phyloP scores from a whole-genome alignment of 2,888 invertebrate genomes.

The Hesperia comma region DNA sequence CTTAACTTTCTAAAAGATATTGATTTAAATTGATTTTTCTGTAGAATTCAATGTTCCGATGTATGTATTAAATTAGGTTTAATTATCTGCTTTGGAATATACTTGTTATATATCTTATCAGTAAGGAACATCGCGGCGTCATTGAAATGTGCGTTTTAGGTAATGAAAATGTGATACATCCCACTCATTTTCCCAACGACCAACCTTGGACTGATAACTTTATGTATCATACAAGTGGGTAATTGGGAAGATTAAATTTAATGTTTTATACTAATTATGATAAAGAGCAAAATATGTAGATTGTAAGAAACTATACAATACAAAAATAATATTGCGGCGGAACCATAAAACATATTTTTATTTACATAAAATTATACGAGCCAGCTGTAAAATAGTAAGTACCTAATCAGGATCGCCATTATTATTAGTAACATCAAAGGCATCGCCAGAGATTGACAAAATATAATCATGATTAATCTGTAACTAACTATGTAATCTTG shows the following conservation, averaged over 20 bases:
- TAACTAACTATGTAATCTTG: too few species aligned
- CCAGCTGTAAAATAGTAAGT: too few species aligned
- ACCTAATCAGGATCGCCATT: too few species aligned
- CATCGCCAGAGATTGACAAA: too few species aligned
- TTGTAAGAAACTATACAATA: neutral
- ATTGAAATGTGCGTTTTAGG: neutral
- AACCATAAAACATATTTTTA: too few species aligned
- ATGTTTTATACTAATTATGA: neutral
- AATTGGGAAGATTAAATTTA: neutral
- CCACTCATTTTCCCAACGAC: conserved; percentile 4
- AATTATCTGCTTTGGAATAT: neutral
- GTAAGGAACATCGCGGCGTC: neutral
- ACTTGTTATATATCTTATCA: neutral
- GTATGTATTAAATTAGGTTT: too few species aligned
- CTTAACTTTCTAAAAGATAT: conserved; percentile 11
- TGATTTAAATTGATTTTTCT: neutral
- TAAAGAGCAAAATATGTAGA: neutral
- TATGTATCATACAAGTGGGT: neutral
- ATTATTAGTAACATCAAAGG: too few species aligned
- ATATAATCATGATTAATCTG: too few species aligned
- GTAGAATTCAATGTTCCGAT: too few species aligned
- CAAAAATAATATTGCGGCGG: too few species aligned
- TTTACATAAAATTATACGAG: too few species aligned
- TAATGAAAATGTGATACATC: conserved; percentile 2
- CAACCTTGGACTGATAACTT: conserved; percentile 7